phyloP scores from a whole-genome alignment of 2,888 invertebrate species.

The Macrophya alboannulata region DNA sequence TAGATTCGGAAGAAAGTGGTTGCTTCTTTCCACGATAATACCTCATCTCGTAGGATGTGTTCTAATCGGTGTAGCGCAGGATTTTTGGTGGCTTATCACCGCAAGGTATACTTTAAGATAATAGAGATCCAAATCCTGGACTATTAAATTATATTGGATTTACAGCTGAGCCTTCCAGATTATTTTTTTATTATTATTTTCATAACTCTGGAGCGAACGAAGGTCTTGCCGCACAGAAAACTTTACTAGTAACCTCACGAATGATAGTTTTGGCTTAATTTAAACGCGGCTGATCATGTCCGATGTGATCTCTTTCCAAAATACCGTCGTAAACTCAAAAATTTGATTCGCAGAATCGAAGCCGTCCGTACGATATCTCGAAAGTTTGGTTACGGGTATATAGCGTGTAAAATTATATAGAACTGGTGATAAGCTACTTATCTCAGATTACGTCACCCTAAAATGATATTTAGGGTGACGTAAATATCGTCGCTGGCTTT shows the following conservation, averaged over 20 bases:
- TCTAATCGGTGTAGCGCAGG: constrained; percentile 56
- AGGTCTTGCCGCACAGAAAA: too few relatives aligned
- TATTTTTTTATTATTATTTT: too few relatives aligned
- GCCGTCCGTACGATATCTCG: neutral
- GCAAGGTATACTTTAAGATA: constrained; percentile 57
- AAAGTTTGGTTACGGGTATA: neutral
- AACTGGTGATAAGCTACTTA: neutral
- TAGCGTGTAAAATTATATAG: neutral
- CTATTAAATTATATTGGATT: too few relatives aligned
- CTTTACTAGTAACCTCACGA: neutral
- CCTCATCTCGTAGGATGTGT: constrained; percentile 61
- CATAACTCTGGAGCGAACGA: too few relatives aligned
- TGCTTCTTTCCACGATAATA: constrained; percentile 53
- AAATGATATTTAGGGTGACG: too few relatives aligned
- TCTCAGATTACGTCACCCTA: neutral
- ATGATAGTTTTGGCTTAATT: neutral
- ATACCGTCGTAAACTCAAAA: neutral
- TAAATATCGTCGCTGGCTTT: too few relatives aligned
- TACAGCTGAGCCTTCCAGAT: too few relatives aligned
- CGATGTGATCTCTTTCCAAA: neutral
- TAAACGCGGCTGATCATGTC: neutral
- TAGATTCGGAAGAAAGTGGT: constrained; percentile 64
- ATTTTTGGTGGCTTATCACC: constrained; percentile 55
- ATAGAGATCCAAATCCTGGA: neutral
- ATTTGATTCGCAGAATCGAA: neutral